Percentiles rank a stretch among this genome's conserved stretches.
phyloP scores from a whole-genome alignment of 2,113 vertebrate species.

The Oreochromis spilurus region DNA sequence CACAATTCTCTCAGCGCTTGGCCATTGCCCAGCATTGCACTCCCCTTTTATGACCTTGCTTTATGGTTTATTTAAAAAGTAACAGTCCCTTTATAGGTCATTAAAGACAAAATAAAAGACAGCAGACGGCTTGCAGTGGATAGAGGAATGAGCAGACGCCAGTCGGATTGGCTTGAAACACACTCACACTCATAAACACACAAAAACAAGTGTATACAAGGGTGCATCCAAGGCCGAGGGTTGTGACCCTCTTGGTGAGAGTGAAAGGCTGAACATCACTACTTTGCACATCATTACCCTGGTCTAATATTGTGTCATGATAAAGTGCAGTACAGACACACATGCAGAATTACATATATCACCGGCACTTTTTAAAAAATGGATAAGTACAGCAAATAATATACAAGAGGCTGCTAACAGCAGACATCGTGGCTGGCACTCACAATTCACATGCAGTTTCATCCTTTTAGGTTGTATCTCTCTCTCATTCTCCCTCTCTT shows the following conservation, averaged over 20 bases:
- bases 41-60: slow-evolving; percentile 71
- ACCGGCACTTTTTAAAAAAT: neutral
- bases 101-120: slow-evolving; percentile 75
- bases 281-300: slow-evolving; percentile 28
- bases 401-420: neutral
- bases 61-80: slow-evolving; percentile 81
- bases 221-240: slow-evolving; percentile 51
- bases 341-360: neutral
- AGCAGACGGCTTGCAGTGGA: slow-evolving; percentile 60
- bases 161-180: slow-evolving; percentile 49
- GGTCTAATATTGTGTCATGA: neutral
- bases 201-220: slow-evolving; percentile 3
- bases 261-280: slow-evolving; percentile 14
- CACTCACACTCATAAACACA: neutral
- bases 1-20: slow-evolving; percentile 51
- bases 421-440: neutral
- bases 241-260: slow-evolving; percentile 34
- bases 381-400: neutral
- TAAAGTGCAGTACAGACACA: neutral
- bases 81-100: slow-evolving; percentile 77
- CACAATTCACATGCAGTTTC: slow-evolving; percentile 1
- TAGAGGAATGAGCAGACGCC: slow-evolving; percentile 56
- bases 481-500: neutral
- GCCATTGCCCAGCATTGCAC: slow-evolving; percentile 64
- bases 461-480: slow-evolving; percentile 3